Conservation (phyloP, 1,140 invertebrate species). For the Papilio machaon region DNA sequence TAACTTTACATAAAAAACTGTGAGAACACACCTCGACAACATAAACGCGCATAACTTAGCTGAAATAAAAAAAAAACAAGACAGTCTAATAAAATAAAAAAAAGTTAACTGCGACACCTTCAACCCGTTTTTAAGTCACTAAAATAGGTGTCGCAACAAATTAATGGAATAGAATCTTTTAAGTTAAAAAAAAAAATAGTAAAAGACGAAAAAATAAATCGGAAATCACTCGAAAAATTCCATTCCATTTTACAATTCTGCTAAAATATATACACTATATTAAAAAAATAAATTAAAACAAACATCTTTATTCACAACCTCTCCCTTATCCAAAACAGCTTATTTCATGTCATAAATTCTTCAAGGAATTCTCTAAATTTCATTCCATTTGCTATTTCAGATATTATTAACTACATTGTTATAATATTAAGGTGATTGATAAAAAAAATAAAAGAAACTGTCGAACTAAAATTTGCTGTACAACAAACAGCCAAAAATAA, state of each 20-base stretch:
- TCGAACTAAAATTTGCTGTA: neutral
- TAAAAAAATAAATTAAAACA: constrained; percentile 42
- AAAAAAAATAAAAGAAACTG: constrained; percentile 10
- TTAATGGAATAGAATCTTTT: constrained; percentile 23
- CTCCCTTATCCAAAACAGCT: constrained; percentile 29
- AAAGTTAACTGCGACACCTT: neutral
- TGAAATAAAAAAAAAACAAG: constrained; percentile 10
- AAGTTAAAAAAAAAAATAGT: neutral
- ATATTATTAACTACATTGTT: constrained; percentile 36
- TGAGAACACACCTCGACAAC: neutral
- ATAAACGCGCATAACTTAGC: constrained; percentile 10
- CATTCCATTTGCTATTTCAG: constrained; percentile 32
- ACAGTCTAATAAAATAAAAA: constrained; percentile 16
- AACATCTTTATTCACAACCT: constrained; percentile 45
- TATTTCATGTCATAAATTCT: constrained; percentile 8
- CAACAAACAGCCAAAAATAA: constrained; percentile 1
- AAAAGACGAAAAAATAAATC: constrained; percentile 25
- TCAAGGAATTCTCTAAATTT: constrained; percentile 7
- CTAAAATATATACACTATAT: constrained; percentile 36
- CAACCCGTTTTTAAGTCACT: constrained; percentile 22
- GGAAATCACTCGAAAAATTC: constrained; percentile 26
- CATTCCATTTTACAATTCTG: constrained; percentile 33
- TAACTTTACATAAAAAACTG: constrained; percentile 23
- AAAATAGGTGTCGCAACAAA: constrained; percentile 6
- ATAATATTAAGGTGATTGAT: constrained; percentile 42